Evolutionary conservation across 2,113 vertebrate genomes (phyloP).

Genomic region (Mustelus asterias): DNA sequence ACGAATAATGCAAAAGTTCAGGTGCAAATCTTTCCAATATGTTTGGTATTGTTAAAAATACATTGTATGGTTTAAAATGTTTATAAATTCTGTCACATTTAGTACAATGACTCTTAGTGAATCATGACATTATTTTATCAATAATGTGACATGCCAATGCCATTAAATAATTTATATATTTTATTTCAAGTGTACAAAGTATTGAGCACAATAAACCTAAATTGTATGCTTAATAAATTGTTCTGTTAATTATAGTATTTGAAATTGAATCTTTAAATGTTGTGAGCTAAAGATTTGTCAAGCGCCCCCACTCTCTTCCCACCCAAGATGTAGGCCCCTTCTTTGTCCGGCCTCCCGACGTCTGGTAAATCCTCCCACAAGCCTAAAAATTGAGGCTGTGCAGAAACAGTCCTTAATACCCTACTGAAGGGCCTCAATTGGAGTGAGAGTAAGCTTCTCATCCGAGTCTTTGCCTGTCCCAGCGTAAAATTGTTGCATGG

Average conservation of each 20-base stretch:
- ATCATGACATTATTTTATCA: background rate
- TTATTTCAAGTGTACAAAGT: background rate
- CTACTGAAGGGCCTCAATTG: too few species aligned
- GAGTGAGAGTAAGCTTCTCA: too few species aligned
- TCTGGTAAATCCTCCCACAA: too few species aligned
- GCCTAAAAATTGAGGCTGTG: too few species aligned
- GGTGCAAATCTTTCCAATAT: background rate
- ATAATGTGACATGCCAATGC: background rate
- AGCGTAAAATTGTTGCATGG: too few species aligned
- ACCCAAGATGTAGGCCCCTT: too few species aligned
- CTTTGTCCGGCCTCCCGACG: too few species aligned
- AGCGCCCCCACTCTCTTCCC: too few species aligned
- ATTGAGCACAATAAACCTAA: background rate
- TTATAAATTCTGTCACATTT: constrained; percentile 14
- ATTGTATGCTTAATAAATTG: background rate
- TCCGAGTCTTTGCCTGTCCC: too few species aligned
- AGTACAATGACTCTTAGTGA: background rate
- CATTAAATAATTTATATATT: background rate
- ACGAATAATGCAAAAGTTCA: background rate
- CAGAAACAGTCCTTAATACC: too few species aligned
- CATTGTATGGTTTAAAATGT: background rate
- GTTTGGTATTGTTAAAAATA: background rate
- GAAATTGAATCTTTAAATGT: background rate
- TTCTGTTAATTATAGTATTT: background rate
- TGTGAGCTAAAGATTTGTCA: background rate